A percentile compares a stretch with the other conserved stretches of the same genome.
phyloP scores from a whole-genome alignment of 2,113 vertebrate genomes.

The Ursus arctos region DNA sequence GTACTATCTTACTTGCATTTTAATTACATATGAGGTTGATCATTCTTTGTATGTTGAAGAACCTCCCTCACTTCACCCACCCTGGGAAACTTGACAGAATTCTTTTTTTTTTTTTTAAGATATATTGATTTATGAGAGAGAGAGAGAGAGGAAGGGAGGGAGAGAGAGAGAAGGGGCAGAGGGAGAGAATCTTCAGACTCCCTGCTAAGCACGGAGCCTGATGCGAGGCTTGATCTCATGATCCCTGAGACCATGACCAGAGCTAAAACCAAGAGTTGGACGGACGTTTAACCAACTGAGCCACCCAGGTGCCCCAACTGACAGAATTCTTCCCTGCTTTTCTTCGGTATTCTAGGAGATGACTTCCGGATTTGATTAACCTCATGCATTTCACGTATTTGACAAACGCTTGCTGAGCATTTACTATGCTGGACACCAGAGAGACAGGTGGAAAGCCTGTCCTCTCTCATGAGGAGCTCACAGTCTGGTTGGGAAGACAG shows the following conservation, averaged over 20 bases:
- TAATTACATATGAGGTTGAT: background rate
- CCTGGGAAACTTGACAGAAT: background rate
- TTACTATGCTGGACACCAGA: background rate
- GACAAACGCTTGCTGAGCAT: background rate
- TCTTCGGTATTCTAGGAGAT: background rate
- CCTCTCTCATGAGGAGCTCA: background rate
- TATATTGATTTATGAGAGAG: background rate
- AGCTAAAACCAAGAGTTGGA: background rate
- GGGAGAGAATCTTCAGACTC: background rate
- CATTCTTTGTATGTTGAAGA: slow-evolving; percentile 15
- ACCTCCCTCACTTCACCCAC: background rate
- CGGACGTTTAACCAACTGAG: background rate
- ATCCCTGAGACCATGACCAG: background rate
- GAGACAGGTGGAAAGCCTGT: background rate
- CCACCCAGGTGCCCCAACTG: background rate
- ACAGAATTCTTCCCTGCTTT: slow-evolving; percentile 5
- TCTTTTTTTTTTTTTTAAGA: background rate
- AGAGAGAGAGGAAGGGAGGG: no score
- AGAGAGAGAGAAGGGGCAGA: background rate
- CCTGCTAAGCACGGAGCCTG: background rate
- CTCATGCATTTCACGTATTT: background rate
- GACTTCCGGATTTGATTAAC: background rate
- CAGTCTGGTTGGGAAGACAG: background rate
- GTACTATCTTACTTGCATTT: background rate
- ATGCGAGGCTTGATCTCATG: background rate